A percentile compares a stretch with the other conserved stretches of the same genome.
Evolutionary conservation across 2,113 vertebrate species (phyloP).

Genomic region (Tragelaphus strepsiceros): DNA sequence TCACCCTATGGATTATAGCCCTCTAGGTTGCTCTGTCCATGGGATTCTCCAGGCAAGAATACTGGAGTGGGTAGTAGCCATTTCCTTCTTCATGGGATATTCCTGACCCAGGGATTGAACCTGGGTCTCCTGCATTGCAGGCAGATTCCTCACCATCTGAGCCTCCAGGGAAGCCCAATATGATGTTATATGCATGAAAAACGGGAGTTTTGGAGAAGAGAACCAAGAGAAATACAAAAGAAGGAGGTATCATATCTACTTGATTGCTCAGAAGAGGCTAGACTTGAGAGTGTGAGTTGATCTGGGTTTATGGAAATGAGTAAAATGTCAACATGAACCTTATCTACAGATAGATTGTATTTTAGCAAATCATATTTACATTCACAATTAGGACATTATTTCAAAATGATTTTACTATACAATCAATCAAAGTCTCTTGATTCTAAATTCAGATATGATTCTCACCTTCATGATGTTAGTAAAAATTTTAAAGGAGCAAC

Average conservation of each 20-base stretch:
- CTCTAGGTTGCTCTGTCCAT: not conserved
- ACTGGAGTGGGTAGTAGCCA: not conserved
- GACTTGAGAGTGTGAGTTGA: not conserved
- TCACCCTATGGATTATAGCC: not conserved
- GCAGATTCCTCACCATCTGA: not conserved
- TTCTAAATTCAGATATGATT: not conserved
- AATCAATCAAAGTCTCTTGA: not conserved
- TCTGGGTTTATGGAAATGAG: not conserved
- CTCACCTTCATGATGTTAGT: not conserved
- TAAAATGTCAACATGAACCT: not conserved
- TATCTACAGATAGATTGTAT: not conserved
- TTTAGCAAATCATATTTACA: not conserved
- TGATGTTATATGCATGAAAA: not conserved
- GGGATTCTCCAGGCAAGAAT: not conserved
- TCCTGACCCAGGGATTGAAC: not conserved
- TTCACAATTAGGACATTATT: not conserved
- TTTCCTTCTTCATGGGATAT: not conserved
- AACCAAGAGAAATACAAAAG: not conserved
- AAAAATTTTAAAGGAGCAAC: not conserved
- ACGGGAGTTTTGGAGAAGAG: not conserved
- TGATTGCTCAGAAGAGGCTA: not conserved
- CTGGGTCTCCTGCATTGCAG: not conserved
- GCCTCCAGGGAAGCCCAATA: not conserved
- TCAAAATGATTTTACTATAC: not conserved
- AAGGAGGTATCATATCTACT: not conserved